These are phyloP conservation scores for Callithrix jacchus DNA, from an alignment of 2,113 vertebrate species.

Conservation along the genomic window DNA sequence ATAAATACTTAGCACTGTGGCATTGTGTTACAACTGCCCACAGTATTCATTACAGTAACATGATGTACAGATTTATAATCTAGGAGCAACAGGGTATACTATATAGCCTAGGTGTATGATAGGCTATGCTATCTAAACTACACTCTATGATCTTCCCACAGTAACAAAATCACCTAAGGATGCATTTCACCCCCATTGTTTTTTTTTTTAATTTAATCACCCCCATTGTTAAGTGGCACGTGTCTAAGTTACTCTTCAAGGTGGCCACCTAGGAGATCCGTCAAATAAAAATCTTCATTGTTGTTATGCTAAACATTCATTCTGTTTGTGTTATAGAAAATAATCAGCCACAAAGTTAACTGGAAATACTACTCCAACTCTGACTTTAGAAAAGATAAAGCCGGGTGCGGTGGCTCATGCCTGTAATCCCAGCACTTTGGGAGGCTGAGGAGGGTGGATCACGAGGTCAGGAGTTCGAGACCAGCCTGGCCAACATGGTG, in stretches of 20 bases:
- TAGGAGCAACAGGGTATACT: not conserved
- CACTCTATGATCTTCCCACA: not conserved
- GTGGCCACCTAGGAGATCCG: not conserved
- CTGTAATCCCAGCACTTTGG: no score
- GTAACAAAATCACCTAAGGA: not conserved
- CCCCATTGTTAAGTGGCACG: not conserved
- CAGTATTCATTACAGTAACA: not conserved
- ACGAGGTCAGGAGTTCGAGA: no score
- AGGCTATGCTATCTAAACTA: not conserved
- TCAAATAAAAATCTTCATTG: slow-evolving; percentile 11
- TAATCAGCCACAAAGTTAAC: slow-evolving; percentile 35
- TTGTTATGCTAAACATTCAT: not conserved
- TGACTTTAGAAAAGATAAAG: not conserved
- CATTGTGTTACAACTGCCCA: no score
- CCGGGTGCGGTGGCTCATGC: no score
- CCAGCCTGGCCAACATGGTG: no score
- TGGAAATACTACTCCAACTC: not conserved
- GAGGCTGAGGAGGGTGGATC: no score
- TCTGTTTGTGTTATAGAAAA: slow-evolving; percentile 23
- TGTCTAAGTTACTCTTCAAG: not conserved
- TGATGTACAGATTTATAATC: not conserved
- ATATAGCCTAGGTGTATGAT: not conserved
- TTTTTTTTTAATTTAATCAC: no score
- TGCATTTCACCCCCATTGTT: not conserved
- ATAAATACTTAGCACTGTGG: not conserved